phyloP scores from a whole-genome alignment of 2,797 vertebrate species.

The Pseudocheirus occidentalis region DNA sequence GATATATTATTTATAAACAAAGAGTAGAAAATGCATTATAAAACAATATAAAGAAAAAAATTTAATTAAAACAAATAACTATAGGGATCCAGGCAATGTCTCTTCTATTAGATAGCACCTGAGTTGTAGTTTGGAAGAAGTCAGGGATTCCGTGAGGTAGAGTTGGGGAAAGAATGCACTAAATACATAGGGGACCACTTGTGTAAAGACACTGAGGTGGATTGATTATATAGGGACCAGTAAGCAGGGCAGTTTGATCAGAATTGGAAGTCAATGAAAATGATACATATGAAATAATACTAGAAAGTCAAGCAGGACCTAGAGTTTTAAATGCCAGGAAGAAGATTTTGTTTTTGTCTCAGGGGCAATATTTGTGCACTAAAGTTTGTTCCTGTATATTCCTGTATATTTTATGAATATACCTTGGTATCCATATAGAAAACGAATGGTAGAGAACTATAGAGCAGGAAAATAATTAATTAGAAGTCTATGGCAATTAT shows the following conservation, averaged over 20 bases:
- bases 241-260: neutral
- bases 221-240: neutral
- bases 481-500: neutral
- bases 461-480: neutral
- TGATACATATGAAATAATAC: neutral
- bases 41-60: neutral
- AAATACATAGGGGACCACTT: neutral
- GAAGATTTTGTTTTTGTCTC: neutral
- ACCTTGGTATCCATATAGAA: neutral
- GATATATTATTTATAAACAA: neutral
- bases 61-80: neutral
- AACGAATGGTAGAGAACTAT: neutral
- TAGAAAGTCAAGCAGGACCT: neutral
- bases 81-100: neutral
- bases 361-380: neutral
- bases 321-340: neutral
- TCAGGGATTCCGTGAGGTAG: neutral
- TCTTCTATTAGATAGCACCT: neutral
- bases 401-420: neutral
- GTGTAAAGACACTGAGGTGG: neutral
- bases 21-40: neutral
- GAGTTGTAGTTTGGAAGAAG: neutral
- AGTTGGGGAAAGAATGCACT: neutral
- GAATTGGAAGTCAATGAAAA: neutral
- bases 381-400: neutral